phyloP scores from a whole-genome alignment of 2,888 invertebrate genomes.

The Smittia aterrima region DNA sequence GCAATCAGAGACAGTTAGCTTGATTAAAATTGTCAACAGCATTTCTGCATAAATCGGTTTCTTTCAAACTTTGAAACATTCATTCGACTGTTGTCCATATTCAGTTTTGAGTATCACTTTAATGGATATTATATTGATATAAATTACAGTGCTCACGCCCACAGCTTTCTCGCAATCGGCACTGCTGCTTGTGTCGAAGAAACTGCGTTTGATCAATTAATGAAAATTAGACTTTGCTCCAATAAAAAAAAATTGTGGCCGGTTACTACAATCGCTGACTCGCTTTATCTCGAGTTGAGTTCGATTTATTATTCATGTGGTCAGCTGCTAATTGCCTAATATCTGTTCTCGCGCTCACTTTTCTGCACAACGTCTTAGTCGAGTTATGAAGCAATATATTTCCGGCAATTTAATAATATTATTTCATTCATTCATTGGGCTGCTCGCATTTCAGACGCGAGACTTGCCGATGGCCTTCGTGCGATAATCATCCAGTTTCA shows the following conservation, averaged over 20 bases:
- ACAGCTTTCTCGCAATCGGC: not conserved
- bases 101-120: not conserved
- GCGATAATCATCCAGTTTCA: constrained; percentile 23
- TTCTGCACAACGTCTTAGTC: not conserved
- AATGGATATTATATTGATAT: constrained; percentile 26
- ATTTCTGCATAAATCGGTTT: not conserved
- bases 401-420: constrained; percentile 4
- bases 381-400: not conserved
- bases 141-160: constrained; percentile 33
- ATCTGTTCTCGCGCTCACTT: not conserved
- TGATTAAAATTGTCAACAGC: not conserved
- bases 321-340: constrained; percentile 31
- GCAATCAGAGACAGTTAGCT: not conserved
- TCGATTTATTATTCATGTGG: constrained; percentile 31
- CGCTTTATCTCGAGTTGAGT: not conserved
- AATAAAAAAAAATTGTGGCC: constrained; percentile 13
- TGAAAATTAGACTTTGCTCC: constrained; percentile 27
- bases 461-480: constrained; percentile 34
- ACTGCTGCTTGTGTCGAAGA: not conserved
- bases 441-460: not conserved
- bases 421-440: not conserved
- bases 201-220: constrained; percentile 28
- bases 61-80: not conserved
- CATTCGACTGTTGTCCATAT: constrained; percentile 6
- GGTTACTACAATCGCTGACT: not conserved